Base-by-base conservation (phyloP, 1,140 invertebrate genomes). In the Ceratosolen fusciceps region DNA sequence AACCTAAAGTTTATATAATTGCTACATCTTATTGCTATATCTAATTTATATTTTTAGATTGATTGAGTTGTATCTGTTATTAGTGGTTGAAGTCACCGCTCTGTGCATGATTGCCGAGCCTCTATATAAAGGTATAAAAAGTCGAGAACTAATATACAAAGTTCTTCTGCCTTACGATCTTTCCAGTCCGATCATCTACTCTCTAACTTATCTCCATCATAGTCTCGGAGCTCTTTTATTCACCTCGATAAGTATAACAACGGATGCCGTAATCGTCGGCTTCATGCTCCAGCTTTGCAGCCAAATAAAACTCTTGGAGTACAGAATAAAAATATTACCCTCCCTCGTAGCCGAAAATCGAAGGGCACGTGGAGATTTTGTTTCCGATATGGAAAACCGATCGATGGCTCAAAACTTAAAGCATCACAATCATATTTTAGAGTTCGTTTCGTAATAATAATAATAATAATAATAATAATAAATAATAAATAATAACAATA, bases 81-180 rank as follows among this genome's bases (percentile, higher is more conserved):
- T 4, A 9, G 26, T 5, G 9, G 19, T 78, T 0, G 37, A 47
- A 0, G 68, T 62, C 37, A 73, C 47, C 8, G 52, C 56, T 19
- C 39, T 29, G 19, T 65, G 34, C 19, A 34, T 73, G 1, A 31
- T 78, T 26, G 10, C 12, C 12, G 19, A 16, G 21, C n/a, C n/a
- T 26, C 5, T 72, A 1, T 54, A 12, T 43, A 21, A 16, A 12
- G 39, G 4, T 16, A 43, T 12, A 26, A 21, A 56, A 5, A 68
- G 52, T 19, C 62, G 29, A 24, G 31, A 79, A 29, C 37, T 79
- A 10, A 54, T 67, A 16, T 79, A 79, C 10, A 65, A 79, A 67
- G 77, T 79, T 12, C 43, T 73, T 5, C 29, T 79, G 54, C 77
- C 77, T 19, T 79, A 79, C 21, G 58, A 74, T 43, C 7, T 74